Base-by-base conservation (phyloP, 1,140 invertebrate species). In the Bradynema listronoti region DNA sequence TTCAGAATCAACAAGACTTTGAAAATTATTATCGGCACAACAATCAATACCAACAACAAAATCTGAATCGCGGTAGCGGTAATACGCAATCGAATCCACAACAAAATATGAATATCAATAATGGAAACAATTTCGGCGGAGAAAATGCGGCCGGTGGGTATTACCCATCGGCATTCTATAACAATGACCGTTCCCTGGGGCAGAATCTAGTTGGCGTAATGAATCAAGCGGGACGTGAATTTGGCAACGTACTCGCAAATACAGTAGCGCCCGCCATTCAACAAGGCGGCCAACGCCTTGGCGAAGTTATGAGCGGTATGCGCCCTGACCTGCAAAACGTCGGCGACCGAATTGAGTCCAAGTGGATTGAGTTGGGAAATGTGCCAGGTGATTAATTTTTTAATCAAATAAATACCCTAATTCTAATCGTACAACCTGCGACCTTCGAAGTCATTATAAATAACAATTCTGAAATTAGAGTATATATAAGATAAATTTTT, bases 1-100 rank as follows among this genome's bases (percentile, higher is more conserved):
- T 55, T 61, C 45, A 69, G 56, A 71, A 71, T 27, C 72, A 73
- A 39, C 55, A 43, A 9, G 66, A 73, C 29, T 70, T 61, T 22
- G 56, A 65, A 29, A 42, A 43, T 14, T 64, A 56, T 34, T 69
- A 73, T 36, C 66, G 63, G n/a, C 53, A 59, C 3, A 52, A 68
- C 25, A 36, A 70, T 22, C 61, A 69, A 29, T 36, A 61, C 22
- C 39, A 41, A 39, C 19, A 41, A 45, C 33, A n/a, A 30, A 19
- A 47, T 19, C 24, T 24, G 16, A 32, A 32, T n/a, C 27, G 47
- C 47, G n/a, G 27, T 22, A 27, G 42, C 22, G 42, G 42, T 6
- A 43, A 43, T 43, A 27, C 19, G 7, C 45, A 22, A 47, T 7
- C 7, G 22, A 47, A 14, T 19, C 22, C n/a, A 4, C 65, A 56